A percentile compares a stretch with the other conserved stretches of the same genome.
Evolutionary conservation across 2,888 invertebrate species (phyloP).

Genomic region (Tuta absoluta): DNA sequence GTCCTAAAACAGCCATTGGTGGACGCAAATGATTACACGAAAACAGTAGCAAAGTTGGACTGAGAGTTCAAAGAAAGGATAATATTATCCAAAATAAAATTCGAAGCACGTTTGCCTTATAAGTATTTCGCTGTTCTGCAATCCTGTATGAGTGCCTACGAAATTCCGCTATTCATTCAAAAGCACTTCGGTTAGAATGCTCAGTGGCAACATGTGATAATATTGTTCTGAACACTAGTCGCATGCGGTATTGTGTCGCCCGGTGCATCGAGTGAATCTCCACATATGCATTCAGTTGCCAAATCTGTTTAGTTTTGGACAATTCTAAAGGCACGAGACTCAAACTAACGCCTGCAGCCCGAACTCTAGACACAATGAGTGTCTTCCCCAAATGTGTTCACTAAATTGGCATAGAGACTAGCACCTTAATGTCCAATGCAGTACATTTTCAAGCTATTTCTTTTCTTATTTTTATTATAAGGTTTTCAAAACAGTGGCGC

Average conservation of each 20-base stretch:
- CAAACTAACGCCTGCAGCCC: background rate
- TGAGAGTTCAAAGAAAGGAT: background rate
- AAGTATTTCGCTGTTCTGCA: background rate
- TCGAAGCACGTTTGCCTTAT: slow-evolving; percentile 1
- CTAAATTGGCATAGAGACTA: too few species aligned
- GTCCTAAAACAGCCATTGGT: background rate
- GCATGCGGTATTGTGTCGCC: slow-evolving; percentile 50
- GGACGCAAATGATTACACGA: too few species aligned
- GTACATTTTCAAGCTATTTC: too few species aligned
- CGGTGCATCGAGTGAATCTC: slow-evolving; percentile 32
- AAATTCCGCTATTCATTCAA: slow-evolving; percentile 13
- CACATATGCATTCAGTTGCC: background rate
- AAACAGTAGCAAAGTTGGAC: background rate
- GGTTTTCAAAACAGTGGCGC: too few species aligned
- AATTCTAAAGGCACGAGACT: background rate
- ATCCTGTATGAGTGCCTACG: slow-evolving; percentile 5
- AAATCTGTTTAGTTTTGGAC: slow-evolving; percentile 12
- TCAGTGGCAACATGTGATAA: slow-evolving; percentile 32
- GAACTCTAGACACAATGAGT: background rate
- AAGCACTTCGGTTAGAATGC: slow-evolving; percentile 4
- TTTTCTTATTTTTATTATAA: too few species aligned
- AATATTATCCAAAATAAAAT: background rate
- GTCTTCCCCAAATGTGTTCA: background rate
- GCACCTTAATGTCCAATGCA: too few species aligned
- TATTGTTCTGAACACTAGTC: slow-evolving; percentile 49